A percentile compares a stretch with the other conserved stretches of the same genome.
Conservation (phyloP, 1,140 invertebrate species). For the Drosophila arawakana region DNA sequence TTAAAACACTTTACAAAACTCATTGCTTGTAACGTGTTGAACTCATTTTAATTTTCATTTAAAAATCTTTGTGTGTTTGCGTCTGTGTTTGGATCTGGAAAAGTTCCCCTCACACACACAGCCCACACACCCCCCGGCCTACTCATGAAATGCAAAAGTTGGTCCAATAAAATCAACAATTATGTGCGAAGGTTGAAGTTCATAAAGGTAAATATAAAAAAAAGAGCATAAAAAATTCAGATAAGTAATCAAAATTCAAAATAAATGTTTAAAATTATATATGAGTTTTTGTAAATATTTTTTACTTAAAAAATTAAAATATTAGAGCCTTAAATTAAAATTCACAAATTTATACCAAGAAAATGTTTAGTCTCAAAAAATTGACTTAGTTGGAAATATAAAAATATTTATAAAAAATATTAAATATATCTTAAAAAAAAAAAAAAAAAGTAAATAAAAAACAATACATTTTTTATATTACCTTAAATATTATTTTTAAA, state of each 20-base stretch:
- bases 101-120: constrained; percentile 30
- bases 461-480: background rate
- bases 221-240: background rate
- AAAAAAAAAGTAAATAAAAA: background rate
- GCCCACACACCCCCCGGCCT: constrained; percentile 59
- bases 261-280: background rate
- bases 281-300: background rate
- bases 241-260: background rate
- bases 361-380: background rate
- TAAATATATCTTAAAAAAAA: background rate
- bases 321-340: background rate
- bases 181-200: constrained; percentile 79
- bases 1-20: background rate
- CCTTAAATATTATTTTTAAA: too few relatives aligned
- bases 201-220: constrained; percentile 79
- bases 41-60: background rate
- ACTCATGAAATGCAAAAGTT: constrained; percentile 84
- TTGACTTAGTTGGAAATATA: background rate
- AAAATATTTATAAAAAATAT: background rate
- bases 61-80: constrained; percentile 24
- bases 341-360: too few relatives aligned
- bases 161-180: constrained; percentile 84
- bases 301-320: constrained; percentile 2
- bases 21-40: constrained; percentile 2
- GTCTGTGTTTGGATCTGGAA: constrained; percentile 43